These are phyloP conservation scores for Drosophila seclusa DNA, from an alignment of 2,888 invertebrate genomes.

Conservation along the genomic window DNA sequence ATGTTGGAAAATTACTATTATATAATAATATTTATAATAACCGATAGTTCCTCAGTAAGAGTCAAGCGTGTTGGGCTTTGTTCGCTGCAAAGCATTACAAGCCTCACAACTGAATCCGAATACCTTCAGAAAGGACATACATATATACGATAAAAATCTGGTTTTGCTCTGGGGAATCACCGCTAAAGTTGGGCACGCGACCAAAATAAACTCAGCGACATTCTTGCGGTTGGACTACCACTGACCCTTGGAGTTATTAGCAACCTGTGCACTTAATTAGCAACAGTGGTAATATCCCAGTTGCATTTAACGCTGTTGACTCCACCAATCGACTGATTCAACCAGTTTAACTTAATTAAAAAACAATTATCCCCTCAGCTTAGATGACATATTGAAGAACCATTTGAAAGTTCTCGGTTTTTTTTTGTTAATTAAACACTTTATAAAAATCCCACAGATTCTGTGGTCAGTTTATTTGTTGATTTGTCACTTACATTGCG, in stretches of 20 bases:
- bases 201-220: slow-evolving; percentile 39
- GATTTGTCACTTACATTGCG: slow-evolving; percentile 62
- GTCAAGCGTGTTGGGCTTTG: neutral
- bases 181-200: slow-evolving; percentile 9
- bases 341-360: neutral
- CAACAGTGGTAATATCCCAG: slow-evolving; percentile 9
- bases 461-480: slow-evolving; percentile 8
- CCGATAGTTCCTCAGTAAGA: neutral
- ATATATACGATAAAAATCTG: slow-evolving; percentile 33
- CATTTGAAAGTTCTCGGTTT: slow-evolving; percentile 16
- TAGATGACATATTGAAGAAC: slow-evolving; percentile 1
- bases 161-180: slow-evolving; percentile 49
- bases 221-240: slow-evolving; percentile 42
- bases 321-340: slow-evolving; percentile 4
- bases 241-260: neutral
- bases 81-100: neutral
- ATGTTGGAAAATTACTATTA: neutral
- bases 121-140: neutral
- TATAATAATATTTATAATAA: neutral
- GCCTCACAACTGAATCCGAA: neutral
- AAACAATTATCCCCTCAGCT: slow-evolving; percentile 18
- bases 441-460: slow-evolving; percentile 19
- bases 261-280: slow-evolving; percentile 1
- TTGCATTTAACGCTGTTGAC: slow-evolving; percentile 12
- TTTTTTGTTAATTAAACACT: slow-evolving; percentile 24